phyloP scores from a whole-genome alignment of 2,113 vertebrate species.

The Varanus salvator region DNA sequence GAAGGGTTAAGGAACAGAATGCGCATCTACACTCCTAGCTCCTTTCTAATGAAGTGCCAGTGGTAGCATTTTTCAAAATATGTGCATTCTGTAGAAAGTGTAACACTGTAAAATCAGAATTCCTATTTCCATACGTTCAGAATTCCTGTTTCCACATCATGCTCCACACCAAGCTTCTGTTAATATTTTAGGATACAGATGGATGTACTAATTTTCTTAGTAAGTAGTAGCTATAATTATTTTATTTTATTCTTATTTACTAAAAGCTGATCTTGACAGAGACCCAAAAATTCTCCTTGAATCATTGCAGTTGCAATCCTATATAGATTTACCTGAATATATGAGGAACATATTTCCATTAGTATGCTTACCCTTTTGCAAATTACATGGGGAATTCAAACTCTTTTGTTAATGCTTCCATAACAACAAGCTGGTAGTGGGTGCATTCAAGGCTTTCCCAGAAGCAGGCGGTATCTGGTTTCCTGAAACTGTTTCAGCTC shows the following conservation, averaged over 20 bases:
- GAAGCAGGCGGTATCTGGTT: constrained; percentile 67
- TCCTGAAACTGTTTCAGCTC: constrained; percentile 70
- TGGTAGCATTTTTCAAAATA: constrained; percentile 15
- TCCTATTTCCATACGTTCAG: not conserved
- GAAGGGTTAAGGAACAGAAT: not conserved
- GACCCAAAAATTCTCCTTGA: constrained; percentile 23
- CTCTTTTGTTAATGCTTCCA: constrained; percentile 45
- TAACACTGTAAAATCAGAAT: constrained; percentile 45
- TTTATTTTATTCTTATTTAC: not conserved
- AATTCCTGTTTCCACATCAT: not conserved
- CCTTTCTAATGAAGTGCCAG: constrained; percentile 27
- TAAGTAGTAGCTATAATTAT: too few relatives aligned
- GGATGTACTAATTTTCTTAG: not conserved
- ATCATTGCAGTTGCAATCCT: not conserved
- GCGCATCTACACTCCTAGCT: not conserved
- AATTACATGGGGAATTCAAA: constrained; percentile 52
- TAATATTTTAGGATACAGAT: constrained; percentile 49
- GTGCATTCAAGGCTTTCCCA: constrained; percentile 61
- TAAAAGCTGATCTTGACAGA: not conserved
- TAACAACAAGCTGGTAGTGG: constrained; percentile 52
- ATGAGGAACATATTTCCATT: constrained; percentile 50
- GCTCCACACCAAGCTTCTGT: constrained; percentile 7
- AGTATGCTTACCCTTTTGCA: constrained; percentile 63
- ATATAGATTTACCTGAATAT: not conserved
- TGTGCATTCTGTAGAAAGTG: constrained; percentile 16